phyloP scores from a whole-genome alignment of 2,888 invertebrate species.

The Mesorhabditis spiculigera region DNA sequence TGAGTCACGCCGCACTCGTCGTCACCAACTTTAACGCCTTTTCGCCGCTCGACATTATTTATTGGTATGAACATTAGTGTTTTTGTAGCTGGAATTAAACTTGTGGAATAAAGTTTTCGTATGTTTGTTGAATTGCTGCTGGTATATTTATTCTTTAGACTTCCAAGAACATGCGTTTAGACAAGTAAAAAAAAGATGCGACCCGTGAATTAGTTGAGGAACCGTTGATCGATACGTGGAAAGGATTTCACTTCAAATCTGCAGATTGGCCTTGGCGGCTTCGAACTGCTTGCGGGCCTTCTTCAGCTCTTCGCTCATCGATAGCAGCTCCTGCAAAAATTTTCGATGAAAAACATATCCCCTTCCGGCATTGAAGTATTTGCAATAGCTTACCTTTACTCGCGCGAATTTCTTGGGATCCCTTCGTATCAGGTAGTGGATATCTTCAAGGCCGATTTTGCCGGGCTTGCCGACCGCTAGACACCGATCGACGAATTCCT shows the following conservation, averaged over 20 bases:
- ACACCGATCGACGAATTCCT: constrained; percentile 6
- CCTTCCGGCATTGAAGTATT: neutral
- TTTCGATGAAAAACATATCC: constrained; percentile 67
- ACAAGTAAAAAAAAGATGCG: too few relatives aligned
- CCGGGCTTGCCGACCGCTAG: constrained; percentile 72
- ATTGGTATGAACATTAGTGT: too few relatives aligned
- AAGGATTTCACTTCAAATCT: neutral
- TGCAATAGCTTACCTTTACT: constrained; percentile 79
- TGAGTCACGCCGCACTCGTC: neutral
- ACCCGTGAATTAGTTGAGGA: too few relatives aligned
- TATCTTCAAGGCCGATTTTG: constrained; percentile 93
- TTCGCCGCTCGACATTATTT: too few relatives aligned
- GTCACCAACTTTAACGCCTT: too few relatives aligned
- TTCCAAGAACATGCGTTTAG: too few relatives aligned
- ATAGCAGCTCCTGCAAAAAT: constrained; percentile 43
- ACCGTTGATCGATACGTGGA: too few relatives aligned
- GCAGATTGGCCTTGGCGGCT: constrained; percentile 65
- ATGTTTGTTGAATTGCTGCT: too few relatives aligned
- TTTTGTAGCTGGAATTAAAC: too few relatives aligned
- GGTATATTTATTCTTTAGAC: too few relatives aligned
- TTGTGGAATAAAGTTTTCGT: too few relatives aligned
- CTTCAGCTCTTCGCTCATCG: constrained; percentile 94
- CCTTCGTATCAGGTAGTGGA: constrained; percentile 83
- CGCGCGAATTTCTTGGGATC: constrained; percentile 93
- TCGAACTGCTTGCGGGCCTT: constrained; percentile 98